Percentiles rank a stretch among this genome's conserved stretches.
Conservation (phyloP, 2,888 invertebrate species). For the Sphaeridia pumilis region DNA sequence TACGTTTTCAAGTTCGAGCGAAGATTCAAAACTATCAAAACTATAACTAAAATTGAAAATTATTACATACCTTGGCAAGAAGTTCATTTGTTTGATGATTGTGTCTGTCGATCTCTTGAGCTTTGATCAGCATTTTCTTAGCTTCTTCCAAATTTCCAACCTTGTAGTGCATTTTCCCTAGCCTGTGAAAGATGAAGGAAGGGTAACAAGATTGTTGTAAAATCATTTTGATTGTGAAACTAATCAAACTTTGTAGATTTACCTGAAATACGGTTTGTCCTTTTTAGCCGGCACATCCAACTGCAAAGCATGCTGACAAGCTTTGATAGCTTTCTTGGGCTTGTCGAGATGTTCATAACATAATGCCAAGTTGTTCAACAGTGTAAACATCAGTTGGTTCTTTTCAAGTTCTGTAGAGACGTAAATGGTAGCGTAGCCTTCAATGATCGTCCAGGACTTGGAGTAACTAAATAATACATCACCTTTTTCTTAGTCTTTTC, state of each 20-base stretch:
- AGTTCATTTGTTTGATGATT: constrained; percentile 11
- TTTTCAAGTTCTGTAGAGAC: constrained; percentile 54
- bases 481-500: too few relatives aligned
- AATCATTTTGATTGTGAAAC: background rate
- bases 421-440: constrained; percentile 48
- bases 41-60: too few relatives aligned
- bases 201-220: background rate
- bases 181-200: constrained; percentile 1
- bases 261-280: constrained; percentile 21
- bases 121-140: constrained; percentile 4
- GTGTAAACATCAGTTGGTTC: constrained; percentile 50
- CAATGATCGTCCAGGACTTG: constrained; percentile 52
- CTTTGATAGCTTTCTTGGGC: constrained; percentile 51
- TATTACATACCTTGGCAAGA: background rate
- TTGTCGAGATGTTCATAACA: constrained; percentile 54
- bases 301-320: constrained; percentile 49
- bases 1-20: too few relatives aligned
- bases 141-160: constrained; percentile 17
- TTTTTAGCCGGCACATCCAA: constrained; percentile 12
- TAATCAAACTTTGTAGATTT: background rate
- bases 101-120: constrained; percentile 1
- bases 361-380: constrained; percentile 60
- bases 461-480: constrained; percentile 43
- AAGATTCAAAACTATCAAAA: too few relatives aligned
- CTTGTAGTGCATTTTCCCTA: constrained; percentile 10